phyloP scores from a whole-genome alignment of 2,888 invertebrate genomes.

The Sinotaia quadrata region DNA sequence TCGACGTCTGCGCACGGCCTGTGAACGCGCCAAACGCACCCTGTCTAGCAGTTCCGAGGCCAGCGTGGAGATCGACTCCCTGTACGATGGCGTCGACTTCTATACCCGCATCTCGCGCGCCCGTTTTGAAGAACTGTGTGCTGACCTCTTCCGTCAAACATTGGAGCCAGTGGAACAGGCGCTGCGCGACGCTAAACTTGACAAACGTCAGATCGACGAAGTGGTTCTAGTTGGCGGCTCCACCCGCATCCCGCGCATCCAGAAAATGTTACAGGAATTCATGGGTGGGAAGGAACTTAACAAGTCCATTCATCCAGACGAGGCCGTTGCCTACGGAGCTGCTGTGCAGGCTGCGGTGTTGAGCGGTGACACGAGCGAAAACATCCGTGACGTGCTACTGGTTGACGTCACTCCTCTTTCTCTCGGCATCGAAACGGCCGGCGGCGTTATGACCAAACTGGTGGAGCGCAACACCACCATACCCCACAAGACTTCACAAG shows the following conservation, averaged over 20 bases:
- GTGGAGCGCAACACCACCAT: slow-evolving; percentile 65
- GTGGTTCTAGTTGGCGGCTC: slow-evolving; percentile 87
- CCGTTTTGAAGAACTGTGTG: slow-evolving; percentile 94
- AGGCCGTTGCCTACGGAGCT: slow-evolving; percentile 87
- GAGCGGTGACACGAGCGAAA: slow-evolving; percentile 78
- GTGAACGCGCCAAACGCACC: slow-evolving; percentile 78
- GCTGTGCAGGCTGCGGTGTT: slow-evolving; percentile 76
- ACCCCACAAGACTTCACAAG: slow-evolving; percentile 69
- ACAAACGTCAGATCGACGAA: slow-evolving; percentile 81
- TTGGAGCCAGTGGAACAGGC: slow-evolving; percentile 91
- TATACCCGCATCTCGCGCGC: slow-evolving; percentile 93
- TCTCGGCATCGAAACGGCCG: slow-evolving; percentile 76
- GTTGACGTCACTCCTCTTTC: slow-evolving; percentile 77
- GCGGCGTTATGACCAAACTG: slow-evolving; percentile 59
- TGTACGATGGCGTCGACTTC: slow-evolving; percentile 94
- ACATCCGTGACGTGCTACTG: slow-evolving; percentile 87
- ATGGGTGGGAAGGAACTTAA: slow-evolving; percentile 77
- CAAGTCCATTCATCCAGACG: slow-evolving; percentile 97
- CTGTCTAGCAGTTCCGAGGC: slow-evolving; percentile 74
- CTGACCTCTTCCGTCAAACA: slow-evolving; percentile 93
- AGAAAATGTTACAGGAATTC: slow-evolving; percentile 76
- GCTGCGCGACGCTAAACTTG: slow-evolving; percentile 94
- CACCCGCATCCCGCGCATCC: slow-evolving; percentile 96
- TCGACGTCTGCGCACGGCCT: slow-evolving; percentile 79
- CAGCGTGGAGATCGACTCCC: slow-evolving; percentile 90